A percentile compares a stretch with the other conserved stretches of the same genome.
These are phyloP conservation scores for Crypturellus tataupa DNA, from an alignment of 2,797 vertebrate genomes.

Conservation along the genomic window DNA sequence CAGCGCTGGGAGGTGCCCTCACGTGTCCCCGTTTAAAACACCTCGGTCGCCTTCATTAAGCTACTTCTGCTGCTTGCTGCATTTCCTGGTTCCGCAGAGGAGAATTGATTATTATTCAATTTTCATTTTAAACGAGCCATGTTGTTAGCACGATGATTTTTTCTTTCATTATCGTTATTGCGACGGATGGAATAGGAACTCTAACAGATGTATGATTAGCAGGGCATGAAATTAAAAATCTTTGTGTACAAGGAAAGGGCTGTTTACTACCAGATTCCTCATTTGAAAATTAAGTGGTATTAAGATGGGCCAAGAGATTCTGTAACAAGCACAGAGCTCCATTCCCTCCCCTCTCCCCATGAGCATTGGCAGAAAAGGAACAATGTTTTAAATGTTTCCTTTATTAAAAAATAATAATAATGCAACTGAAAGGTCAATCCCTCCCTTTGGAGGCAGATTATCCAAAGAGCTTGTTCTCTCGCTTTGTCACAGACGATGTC, in stretches of 20 bases:
- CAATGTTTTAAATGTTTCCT: neutral
- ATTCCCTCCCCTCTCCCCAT: neutral
- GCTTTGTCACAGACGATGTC: neutral
- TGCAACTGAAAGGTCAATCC: conserved; percentile 20
- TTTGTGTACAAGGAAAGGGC: conserved; percentile 75
- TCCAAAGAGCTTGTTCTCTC: neutral
- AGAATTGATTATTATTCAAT: conserved; percentile 71
- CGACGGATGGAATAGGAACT: conserved; percentile 68
- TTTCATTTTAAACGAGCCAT: conserved; percentile 73
- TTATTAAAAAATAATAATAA: neutral
- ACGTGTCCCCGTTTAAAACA: neutral
- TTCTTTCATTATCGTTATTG: conserved; percentile 73
- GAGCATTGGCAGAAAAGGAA: neutral
- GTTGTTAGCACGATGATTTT: conserved; percentile 71
- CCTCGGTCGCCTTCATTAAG: neutral
- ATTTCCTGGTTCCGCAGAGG: conserved; percentile 28
- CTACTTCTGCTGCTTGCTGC: neutral
- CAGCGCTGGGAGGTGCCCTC: neutral
- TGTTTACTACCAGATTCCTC: conserved; percentile 77
- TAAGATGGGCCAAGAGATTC: conserved; percentile 17
- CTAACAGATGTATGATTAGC: conserved; percentile 83
- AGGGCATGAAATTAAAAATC: conserved; percentile 84
- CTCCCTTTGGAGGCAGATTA: neutral
- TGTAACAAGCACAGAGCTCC: neutral
- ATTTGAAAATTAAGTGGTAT: conserved; percentile 70